Percentiles rank a stretch among this genome's conserved stretches.
phyloP scores from a whole-genome alignment of 2,113 vertebrate genomes.

The Eclectus roratus region DNA sequence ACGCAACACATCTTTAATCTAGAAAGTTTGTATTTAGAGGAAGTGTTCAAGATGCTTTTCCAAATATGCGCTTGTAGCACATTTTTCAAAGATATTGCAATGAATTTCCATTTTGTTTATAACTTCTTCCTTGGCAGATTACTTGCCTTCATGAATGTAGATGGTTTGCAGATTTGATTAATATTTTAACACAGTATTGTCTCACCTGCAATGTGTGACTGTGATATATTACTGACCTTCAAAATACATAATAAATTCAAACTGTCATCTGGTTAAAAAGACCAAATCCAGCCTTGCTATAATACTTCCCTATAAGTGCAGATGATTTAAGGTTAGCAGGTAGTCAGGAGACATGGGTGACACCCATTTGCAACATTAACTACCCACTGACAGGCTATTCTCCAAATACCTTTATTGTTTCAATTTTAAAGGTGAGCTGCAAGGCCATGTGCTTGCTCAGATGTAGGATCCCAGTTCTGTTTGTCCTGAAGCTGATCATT shows the following conservation, averaged over 20 bases:
- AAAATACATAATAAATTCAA: conserved; percentile 11
- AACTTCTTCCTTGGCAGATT: not conserved
- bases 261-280: not conserved
- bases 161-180: conserved; percentile 27
- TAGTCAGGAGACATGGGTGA: not conserved
- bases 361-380: not conserved
- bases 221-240: not conserved
- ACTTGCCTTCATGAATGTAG: conserved; percentile 10
- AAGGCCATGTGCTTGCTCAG: not conserved
- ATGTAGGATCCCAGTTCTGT: not conserved
- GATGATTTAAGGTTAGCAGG: not conserved
- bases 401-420: not conserved
- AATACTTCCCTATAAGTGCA: not conserved
- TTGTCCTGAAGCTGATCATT: not conserved
- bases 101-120: conserved; percentile 38
- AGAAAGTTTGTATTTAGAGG: not conserved
- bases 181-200: conserved; percentile 5
- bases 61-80: not conserved
- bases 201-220: not conserved
- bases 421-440: not conserved
- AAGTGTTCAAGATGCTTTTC: not conserved
- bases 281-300: not conserved
- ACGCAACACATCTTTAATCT: not conserved
- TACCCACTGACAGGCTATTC: not conserved
- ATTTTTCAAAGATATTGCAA: conserved; percentile 19